Percentiles rank a stretch among this genome's conserved stretches.
phyloP scores from a whole-genome alignment of 1,140 invertebrate genomes.

The Drosophila ogumai region DNA sequence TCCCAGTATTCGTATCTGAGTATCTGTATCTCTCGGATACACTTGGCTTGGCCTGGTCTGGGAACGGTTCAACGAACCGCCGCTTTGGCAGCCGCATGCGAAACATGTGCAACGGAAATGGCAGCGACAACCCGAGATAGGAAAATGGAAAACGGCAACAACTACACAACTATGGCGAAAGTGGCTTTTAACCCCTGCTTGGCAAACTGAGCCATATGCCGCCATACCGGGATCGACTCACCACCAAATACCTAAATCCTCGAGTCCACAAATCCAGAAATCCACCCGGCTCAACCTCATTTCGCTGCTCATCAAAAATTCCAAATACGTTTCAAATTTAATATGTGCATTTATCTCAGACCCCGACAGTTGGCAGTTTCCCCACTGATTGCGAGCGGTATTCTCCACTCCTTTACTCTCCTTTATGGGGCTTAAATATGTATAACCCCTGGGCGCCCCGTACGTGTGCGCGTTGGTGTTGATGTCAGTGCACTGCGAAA shows the following conservation, averaged over 20 bases:
- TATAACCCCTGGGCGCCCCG: conserved; percentile 66
- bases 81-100: conserved; percentile 8
- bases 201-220: conserved; percentile 44
- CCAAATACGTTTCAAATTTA: conserved; percentile 83
- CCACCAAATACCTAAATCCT: conserved; percentile 14
- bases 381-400: conserved; percentile 47
- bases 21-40: conserved; percentile 57
- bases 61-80: conserved; percentile 35
- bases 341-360: conserved; percentile 76
- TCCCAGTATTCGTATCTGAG: conserved; percentile 15
- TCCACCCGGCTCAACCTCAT: conserved; percentile 31
- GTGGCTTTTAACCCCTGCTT: conserved; percentile 65
- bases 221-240: conserved; percentile 16
- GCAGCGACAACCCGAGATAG: conserved; percentile 28
- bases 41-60: conserved; percentile 29
- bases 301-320: conserved; percentile 76
- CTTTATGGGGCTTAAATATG: conserved; percentile 83
- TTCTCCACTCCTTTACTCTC: conserved; percentile 66
- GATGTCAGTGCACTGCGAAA: conserved; percentile 3
- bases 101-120: conserved; percentile 60
- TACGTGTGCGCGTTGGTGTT: conserved; percentile 55
- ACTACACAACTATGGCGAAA: conserved; percentile 40
- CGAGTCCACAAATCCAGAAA: conserved; percentile 15
- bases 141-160: conserved; percentile 23
- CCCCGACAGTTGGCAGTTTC: conserved; percentile 48